Conservation (phyloP, 2,888 invertebrate species). For the Itoplectis maculator region DNA sequence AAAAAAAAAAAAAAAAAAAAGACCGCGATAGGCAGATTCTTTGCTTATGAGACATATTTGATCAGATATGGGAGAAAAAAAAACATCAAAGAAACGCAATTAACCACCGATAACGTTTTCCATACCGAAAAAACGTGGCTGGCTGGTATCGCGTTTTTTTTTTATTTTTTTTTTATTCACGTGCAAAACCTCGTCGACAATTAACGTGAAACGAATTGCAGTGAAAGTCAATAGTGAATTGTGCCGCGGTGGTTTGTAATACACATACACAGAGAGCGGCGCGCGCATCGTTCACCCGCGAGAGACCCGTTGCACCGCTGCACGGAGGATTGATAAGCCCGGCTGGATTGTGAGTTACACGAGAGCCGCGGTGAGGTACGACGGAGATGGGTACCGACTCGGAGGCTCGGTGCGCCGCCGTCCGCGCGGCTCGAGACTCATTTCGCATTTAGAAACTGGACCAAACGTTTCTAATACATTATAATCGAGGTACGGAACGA, state of each 20-base stretch:
- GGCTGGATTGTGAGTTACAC: conserved; percentile 2
- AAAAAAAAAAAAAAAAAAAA: conserved; percentile 36
- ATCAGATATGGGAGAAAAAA: too few relatives aligned
- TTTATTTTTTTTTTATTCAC: conserved; percentile 37
- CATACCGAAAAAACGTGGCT: conserved; percentile 20
- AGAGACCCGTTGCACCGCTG: conserved; percentile 18
- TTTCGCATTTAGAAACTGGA: conserved; percentile 51
- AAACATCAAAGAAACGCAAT: conserved; percentile 4
- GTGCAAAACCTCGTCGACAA: conserved; percentile 30
- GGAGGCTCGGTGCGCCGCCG: too few relatives aligned
- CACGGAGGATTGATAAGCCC: conserved; percentile 53
- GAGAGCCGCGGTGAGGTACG: conserved; percentile 28
- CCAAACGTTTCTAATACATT: conserved; percentile 54
- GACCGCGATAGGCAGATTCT: too few relatives aligned
- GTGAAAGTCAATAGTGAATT: conserved; percentile 49
- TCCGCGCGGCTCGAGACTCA: conserved; percentile 27
- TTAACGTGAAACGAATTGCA: conserved; percentile 43
- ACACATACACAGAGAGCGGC: too few relatives aligned
- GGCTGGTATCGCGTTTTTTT: conserved; percentile 24
- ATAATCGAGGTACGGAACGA: conserved; percentile 11
- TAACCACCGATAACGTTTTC: conserved; percentile 23
- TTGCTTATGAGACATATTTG: too few relatives aligned
- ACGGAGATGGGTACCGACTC: conserved; percentile 49
- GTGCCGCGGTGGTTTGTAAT: conserved; percentile 26
- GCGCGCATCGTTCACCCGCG: too few relatives aligned